These are phyloP conservation scores for Barnardius zonarius DNA, from an alignment of 2,113 vertebrate genomes.

Conservation along the genomic window DNA sequence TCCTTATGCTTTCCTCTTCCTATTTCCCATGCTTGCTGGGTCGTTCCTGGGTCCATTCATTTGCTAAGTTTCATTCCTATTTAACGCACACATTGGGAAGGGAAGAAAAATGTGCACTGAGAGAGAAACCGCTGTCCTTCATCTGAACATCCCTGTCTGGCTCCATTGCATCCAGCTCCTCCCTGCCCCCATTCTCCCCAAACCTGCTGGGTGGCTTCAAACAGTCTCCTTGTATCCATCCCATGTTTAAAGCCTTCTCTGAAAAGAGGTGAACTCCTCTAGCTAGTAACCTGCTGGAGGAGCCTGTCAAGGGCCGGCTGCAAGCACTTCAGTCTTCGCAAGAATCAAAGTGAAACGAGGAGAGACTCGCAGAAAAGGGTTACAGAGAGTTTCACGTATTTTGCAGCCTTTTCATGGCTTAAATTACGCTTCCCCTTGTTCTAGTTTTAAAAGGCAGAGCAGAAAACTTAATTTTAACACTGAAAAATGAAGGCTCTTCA, in stretches of 20 bases:
- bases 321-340: slow-evolving; percentile 32
- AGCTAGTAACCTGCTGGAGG: slow-evolving; percentile 60
- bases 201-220: slow-evolving; percentile 60
- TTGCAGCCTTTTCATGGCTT: slow-evolving; percentile 67
- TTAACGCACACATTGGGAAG: neutral
- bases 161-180: neutral
- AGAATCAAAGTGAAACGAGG: slow-evolving; percentile 64
- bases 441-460: slow-evolving; percentile 71
- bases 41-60: neutral
- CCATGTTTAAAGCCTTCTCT: slow-evolving; percentile 47
- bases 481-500: slow-evolving; percentile 70
- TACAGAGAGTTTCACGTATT: slow-evolving; percentile 61
- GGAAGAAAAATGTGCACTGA: neutral
- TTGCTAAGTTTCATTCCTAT: neutral
- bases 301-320: slow-evolving; percentile 57
- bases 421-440: slow-evolving; percentile 69
- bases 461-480: slow-evolving; percentile 74
- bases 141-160: neutral
- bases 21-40: neutral
- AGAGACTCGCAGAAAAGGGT: slow-evolving; percentile 59
- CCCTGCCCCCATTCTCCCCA: slow-evolving; percentile 24
- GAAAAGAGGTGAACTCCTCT: slow-evolving; percentile 65
- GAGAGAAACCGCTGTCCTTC: slow-evolving; percentile 2
- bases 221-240: slow-evolving; percentile 59
- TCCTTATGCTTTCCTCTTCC: neutral